Conservation (phyloP, 1,140 invertebrate genomes). For the Diploscapter pachys region DNA sequence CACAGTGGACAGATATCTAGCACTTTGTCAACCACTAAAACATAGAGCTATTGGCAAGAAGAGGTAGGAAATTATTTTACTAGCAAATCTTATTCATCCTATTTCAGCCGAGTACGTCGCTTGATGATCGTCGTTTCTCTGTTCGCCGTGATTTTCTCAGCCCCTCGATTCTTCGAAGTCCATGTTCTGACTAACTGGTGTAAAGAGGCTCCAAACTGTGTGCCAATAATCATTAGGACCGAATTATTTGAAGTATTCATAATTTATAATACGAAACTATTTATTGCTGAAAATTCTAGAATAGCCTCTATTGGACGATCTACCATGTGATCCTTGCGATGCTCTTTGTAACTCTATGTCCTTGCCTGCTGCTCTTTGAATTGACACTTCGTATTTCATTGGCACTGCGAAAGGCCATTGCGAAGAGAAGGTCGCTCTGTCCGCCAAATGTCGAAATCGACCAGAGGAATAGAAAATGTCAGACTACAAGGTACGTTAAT, state of each 20-base stretch:
- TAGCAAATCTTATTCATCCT: not conserved
- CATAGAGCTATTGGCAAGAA: slow-evolving; percentile 53
- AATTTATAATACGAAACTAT: not conserved
- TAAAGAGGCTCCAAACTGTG: slow-evolving; percentile 11
- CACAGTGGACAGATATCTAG: slow-evolving; percentile 53
- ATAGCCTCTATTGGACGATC: slow-evolving; percentile 50
- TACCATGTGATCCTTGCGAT: slow-evolving; percentile 52
- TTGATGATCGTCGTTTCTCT: slow-evolving; percentile 47
- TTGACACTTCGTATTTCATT: slow-evolving; percentile 52
- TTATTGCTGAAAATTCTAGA: slow-evolving; percentile 32
- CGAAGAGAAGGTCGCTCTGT: slow-evolving; percentile 44
- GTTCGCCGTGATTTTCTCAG: slow-evolving; percentile 49
- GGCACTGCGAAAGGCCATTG: slow-evolving; percentile 35
- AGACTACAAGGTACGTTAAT: slow-evolving; percentile 11
- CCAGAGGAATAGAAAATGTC: slow-evolving; percentile 34
- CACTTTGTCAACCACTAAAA: slow-evolving; percentile 50
- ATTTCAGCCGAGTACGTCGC: slow-evolving; percentile 50
- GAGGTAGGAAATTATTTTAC: slow-evolving; percentile 35
- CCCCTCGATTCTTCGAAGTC: slow-evolving; percentile 54
- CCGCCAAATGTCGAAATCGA: slow-evolving; percentile 31
- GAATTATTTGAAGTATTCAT: slow-evolving; percentile 34
- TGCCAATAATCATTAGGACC: slow-evolving; percentile 38
- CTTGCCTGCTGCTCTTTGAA: slow-evolving; percentile 50
- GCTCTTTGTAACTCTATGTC: slow-evolving; percentile 51
- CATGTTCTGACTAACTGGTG: slow-evolving; percentile 7